A percentile compares a stretch with the other conserved stretches of the same genome.
These are phyloP conservation scores for Lepidurus packardi DNA, from an alignment of 1,140 invertebrate species.

Conservation along the genomic window DNA sequence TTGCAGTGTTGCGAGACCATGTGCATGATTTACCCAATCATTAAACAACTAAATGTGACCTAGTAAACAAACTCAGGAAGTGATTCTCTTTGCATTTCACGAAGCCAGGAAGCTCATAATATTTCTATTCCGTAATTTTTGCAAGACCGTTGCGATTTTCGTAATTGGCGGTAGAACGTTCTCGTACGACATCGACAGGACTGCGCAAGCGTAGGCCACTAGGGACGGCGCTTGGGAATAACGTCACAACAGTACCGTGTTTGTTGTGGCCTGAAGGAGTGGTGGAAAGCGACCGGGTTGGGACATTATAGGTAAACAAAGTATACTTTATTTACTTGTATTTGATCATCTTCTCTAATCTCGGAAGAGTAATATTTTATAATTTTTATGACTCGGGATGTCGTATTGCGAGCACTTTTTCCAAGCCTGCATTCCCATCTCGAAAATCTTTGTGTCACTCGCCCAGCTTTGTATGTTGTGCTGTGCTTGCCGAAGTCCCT, in stretches of 20 bases:
- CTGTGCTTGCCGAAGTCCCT: not conserved
- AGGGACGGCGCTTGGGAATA: not conserved
- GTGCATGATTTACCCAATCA: too few species aligned
- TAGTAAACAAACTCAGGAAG: too few species aligned
- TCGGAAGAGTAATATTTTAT: not conserved
- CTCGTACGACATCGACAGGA: not conserved
- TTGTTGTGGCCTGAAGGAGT: slow-evolving; percentile 13
- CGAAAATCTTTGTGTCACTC: not conserved
- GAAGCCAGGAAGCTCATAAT: too few species aligned
- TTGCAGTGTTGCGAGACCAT: too few species aligned
- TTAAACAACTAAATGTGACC: too few species aligned
- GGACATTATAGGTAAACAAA: slow-evolving; percentile 12
- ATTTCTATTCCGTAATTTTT: not conserved
- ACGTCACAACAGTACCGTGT: slow-evolving; percentile 12
- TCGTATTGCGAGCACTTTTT: not conserved
- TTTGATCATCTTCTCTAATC: not conserved
- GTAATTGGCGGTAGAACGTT: not conserved
- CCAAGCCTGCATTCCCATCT: not conserved
- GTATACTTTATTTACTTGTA: not conserved
- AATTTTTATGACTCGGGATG: too few species aligned
- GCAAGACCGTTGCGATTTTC: not conserved
- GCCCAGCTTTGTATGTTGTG: not conserved
- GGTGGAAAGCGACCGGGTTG: slow-evolving; percentile 16
- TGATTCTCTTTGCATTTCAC: too few species aligned
- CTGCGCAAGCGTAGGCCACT: not conserved